Evolutionary conservation across 2,888 invertebrate genomes (phyloP), one percentile per base, ranked within the genome.

Genomic region (Hemaris fuciformis): DNA sequence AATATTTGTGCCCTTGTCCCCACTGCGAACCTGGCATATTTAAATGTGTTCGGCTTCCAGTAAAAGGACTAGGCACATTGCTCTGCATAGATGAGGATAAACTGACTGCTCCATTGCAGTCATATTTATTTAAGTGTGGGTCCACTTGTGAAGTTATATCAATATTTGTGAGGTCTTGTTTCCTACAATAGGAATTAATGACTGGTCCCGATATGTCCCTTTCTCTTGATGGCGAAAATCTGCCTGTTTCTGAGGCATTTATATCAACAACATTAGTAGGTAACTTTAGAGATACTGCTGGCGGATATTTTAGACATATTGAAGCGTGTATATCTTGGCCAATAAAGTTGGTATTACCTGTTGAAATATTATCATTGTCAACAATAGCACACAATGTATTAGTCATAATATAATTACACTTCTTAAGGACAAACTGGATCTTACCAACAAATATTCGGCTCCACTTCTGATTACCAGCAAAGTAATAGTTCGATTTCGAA

Each of bases 11-110:
- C 60, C 94, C 94, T 79, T 95, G 95, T 3, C 94, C 93, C 94
- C 95, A 95, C 66, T 95, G 95, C 0, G 96, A 95, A 1, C 96
- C 96, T 0, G 96, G 96, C 96, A 96, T 96, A 70, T 94, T 95
- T n/a, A 95, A 85, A 74, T 96, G 95, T n/a, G 94, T 94, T 66
- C 93, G 87, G 66, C 93, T 91, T 0, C 94, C 93, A 66, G 93
- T 93, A 68, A 94, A 95, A 0, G 96, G 96, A 64, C 94, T 93
- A 0, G 96, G 96, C 0, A 96, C 96, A 83, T 95, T 96, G 64
- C 94, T 95, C 79, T 96, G 96, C 96, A 96, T 96, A 0, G 94
- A 94, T 1, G 95, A 94, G 65, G 94, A 94, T 7, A 96, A 86
- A 77, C 93, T 95, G 0, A 96, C 93, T 7, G 95, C 93, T 1